Evolutionary conservation across 2,113 vertebrate genomes (phyloP), one percentile per base, ranked within the genome.

Genomic region (Synodontis membranacea): DNA sequence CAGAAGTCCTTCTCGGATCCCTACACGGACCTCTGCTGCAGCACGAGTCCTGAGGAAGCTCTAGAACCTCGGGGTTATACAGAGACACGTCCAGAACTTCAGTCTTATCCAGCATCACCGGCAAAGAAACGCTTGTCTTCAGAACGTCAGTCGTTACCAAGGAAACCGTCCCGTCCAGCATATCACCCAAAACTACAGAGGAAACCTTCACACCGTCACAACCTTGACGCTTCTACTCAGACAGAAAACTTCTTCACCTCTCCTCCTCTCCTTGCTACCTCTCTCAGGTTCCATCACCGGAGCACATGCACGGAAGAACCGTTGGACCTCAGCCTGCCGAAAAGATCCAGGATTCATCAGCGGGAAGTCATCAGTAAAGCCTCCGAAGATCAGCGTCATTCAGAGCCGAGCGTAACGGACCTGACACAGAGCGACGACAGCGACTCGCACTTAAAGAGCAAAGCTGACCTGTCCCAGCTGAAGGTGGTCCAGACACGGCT

Each of bases 231-330:
- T 7, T 92, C 91, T 21, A 95, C 94, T 4, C 95, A 96, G 88
- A 96, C 95, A 0, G 92, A 95, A 39, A 94, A 95, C 89, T 94
- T 95, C 82, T 95, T 95, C 88, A 94, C 91, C 82, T 72, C 80
- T 25, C 31, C 80, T 25, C 31, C 91, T 0, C 76, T 87, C 34
- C 84, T 93, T 12, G 91, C 89, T 39, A 90, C 86, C 3, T 93
- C 91, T 85, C 88, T 92, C 42, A 56, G 12, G 42, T 93, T 95
- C 91, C 86, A 82, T 81, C 86, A 60, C 23, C 86, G 25, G 42
- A 37, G 17, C 0, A 66, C n/a, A 2, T 78, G 82, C 56, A 19
- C 2, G 0, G 86, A 92, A 39, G 87, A 90, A 50, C 91, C 95
- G 2, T 17, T 95, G 46, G 94, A 96, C 84, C 90, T 95, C 81